Evolutionary conservation across 2,888 invertebrate species (phyloP).

Genomic region (Leptopilina drosophilae): DNA sequence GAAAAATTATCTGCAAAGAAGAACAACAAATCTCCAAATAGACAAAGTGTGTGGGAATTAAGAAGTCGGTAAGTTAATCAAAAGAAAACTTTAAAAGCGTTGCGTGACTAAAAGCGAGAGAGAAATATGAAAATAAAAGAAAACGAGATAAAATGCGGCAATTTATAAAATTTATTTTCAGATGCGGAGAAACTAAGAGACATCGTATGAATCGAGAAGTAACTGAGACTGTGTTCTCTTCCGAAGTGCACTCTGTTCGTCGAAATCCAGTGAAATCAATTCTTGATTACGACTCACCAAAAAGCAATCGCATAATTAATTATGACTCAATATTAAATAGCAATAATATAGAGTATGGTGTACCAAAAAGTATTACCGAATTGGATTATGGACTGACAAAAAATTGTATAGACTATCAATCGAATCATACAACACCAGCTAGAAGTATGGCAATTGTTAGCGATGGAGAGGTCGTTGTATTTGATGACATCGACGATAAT

Average conservation of each 20-base stretch:
- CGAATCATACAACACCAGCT: slow-evolving; percentile 73
- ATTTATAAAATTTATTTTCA: slow-evolving; percentile 55
- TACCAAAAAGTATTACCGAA: slow-evolving; percentile 74
- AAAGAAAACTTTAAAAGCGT: too few species aligned
- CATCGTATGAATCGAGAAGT: slow-evolving; percentile 79
- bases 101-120: too few species aligned
- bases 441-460: slow-evolving; percentile 79
- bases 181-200: slow-evolving; percentile 76
- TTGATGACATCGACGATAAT: slow-evolving; percentile 91
- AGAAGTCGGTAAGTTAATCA: slow-evolving; percentile 76
- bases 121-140: neutral
- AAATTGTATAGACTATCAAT: slow-evolving; percentile 74
- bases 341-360: slow-evolving; percentile 75
- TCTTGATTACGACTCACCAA: slow-evolving; percentile 74
- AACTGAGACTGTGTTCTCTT: slow-evolving; percentile 82
- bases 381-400: slow-evolving; percentile 74
- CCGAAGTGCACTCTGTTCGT: slow-evolving; percentile 81
- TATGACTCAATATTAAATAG: slow-evolving; percentile 75
- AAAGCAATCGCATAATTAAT: slow-evolving; percentile 71
- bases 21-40: slow-evolving; percentile 78
- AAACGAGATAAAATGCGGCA: slow-evolving; percentile 5
- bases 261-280: slow-evolving; percentile 76
- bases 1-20: slow-evolving; percentile 75
- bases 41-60: slow-evolving; percentile 81
- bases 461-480: slow-evolving; percentile 89